Evolutionary conservation across 2,888 invertebrate genomes (phyloP).

Genomic region (Cheilosia pagana): DNA sequence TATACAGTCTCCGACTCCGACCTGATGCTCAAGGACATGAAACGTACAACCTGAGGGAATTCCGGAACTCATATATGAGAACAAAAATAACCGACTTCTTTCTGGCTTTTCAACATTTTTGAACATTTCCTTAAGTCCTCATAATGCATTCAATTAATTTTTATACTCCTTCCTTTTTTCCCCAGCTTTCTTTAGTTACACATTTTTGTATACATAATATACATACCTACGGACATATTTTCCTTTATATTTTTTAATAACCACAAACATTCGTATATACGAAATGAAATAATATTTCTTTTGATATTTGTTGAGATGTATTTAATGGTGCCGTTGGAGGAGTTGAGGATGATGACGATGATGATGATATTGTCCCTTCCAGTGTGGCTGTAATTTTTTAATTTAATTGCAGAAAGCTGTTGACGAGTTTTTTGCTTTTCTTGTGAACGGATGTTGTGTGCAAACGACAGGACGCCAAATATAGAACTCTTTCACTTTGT

Average conservation of each 20-base stretch:
- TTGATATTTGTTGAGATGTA: constrained; percentile 14
- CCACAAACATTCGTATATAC: constrained; percentile 8
- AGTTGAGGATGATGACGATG: constrained; percentile 5
- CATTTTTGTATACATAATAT: neutral
- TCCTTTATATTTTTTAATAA: constrained; percentile 21
- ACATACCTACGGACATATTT: neutral
- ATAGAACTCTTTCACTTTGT: neutral
- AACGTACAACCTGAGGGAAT: constrained; percentile 3
- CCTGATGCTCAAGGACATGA: neutral
- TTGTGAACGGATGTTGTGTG: neutral
- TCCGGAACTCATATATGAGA: constrained; percentile 1
- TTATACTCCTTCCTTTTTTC: neutral
- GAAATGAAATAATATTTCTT: constrained; percentile 6
- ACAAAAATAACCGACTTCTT: neutral
- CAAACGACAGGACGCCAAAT: neutral
- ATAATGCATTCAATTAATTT: constrained; percentile 39
- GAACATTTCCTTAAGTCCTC: constrained; percentile 26
- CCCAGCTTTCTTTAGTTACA: neutral
- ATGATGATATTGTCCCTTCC: constrained; percentile 16
- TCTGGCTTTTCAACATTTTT: constrained; percentile 27
- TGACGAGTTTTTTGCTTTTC: neutral
- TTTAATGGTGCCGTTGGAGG: constrained; percentile 1
- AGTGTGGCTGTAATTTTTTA: constrained; percentile 29
- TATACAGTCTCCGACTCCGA: neutral
- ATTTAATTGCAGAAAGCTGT: constrained; percentile 24